Conservation (phyloP, 2,797 vertebrate genomes). For the Decapterus maruadsi region DNA sequence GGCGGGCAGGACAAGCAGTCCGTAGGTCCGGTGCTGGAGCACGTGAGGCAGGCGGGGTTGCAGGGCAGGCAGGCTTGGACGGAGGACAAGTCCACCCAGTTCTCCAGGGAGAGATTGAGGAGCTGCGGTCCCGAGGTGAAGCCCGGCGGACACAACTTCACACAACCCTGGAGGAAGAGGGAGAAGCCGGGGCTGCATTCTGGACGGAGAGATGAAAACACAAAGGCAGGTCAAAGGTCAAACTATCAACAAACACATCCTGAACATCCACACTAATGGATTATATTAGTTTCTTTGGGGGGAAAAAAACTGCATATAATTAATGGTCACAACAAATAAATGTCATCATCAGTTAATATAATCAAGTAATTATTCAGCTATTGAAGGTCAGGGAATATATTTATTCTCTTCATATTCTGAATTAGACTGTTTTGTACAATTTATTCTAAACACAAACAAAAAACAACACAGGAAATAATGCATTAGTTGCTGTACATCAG, state of each 20-base stretch:
- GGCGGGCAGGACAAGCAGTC: slow-evolving; percentile 93
- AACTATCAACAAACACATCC: background rate
- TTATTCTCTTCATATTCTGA: no score
- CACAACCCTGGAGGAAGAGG: slow-evolving; percentile 94
- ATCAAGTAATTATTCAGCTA: background rate
- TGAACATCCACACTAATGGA: no score
- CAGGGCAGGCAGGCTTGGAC: slow-evolving; percentile 92
- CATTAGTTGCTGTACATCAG: background rate
- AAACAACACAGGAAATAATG: background rate
- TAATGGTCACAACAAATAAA: background rate
- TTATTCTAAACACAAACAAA: background rate
- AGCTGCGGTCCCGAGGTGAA: slow-evolving; percentile 86
- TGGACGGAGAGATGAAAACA: slow-evolving; percentile 57
- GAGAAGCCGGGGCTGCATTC: slow-evolving; percentile 95
- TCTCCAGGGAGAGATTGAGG: slow-evolving; percentile 91
- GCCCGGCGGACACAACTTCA: slow-evolving; percentile 91
- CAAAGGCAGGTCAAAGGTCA: background rate
- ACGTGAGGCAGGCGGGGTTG: slow-evolving; percentile 91
- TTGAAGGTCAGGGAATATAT: background rate
- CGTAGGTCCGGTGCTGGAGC: slow-evolving; percentile 83
- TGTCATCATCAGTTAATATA: background rate
- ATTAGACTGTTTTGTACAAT: background rate
- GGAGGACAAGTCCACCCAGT: slow-evolving; percentile 89
- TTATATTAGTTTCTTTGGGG: no score
- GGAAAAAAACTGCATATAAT: no score